Percentiles rank a stretch among this genome's conserved stretches.
These are phyloP conservation scores for Turritopsis rubra DNA, from an alignment of 30 jellyfish, hydroid and myxozoan genomes.

Conservation along the genomic window DNA sequence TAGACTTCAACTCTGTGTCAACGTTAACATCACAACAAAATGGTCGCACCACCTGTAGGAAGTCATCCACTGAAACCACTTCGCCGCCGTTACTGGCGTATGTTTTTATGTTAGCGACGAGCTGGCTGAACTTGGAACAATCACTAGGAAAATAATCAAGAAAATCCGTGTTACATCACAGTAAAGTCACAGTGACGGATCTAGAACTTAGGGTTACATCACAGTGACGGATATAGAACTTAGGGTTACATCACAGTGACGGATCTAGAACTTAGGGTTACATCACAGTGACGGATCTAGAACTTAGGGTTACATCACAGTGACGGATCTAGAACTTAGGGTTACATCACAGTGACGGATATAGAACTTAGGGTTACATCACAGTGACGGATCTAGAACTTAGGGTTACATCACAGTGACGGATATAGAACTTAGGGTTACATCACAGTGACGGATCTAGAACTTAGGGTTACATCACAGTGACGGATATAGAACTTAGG, in stretches of 20 bases:
- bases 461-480: too few relatives aligned
- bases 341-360: too few relatives aligned
- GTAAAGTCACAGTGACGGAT: too few relatives aligned
- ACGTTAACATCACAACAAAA: slow-evolving; percentile 62
- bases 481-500: too few relatives aligned
- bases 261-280: neutral
- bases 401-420: neutral
- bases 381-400: neutral
- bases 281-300: too few relatives aligned
- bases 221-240: too few relatives aligned
- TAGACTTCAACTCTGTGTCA: slow-evolving; percentile 50
- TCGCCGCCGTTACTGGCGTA: slow-evolving; percentile 43
- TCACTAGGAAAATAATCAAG: neutral
- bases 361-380: too few relatives aligned
- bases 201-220: neutral
- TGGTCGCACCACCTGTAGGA: slow-evolving; percentile 70
- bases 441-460: too few relatives aligned
- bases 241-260: too few relatives aligned
- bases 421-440: too few relatives aligned
- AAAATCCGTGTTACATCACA: too few relatives aligned
- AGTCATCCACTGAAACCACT: slow-evolving; percentile 56
- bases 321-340: neutral
- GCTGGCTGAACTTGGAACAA: neutral
- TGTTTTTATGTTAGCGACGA: slow-evolving; percentile 31
- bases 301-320: too few relatives aligned